phyloP scores from a whole-genome alignment of 1,140 invertebrate genomes.

The Platyura marginata region DNA sequence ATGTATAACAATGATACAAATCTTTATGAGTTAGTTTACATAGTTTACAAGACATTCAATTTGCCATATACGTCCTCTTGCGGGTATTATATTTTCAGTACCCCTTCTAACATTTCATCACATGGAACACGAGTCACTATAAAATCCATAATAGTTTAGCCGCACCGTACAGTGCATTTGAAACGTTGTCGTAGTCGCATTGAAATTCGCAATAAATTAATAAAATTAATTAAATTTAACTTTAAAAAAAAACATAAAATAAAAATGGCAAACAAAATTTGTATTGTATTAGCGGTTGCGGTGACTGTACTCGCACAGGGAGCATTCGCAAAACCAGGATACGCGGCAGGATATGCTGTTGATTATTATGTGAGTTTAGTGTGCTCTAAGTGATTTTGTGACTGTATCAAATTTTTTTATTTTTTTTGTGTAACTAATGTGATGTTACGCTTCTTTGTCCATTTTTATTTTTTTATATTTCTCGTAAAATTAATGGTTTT shows the following conservation, averaged over 20 bases:
- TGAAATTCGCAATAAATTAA: too few relatives aligned
- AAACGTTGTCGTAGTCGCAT: too few relatives aligned
- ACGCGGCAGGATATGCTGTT: constrained; percentile 16
- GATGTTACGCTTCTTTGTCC: too few relatives aligned
- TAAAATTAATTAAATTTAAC: not conserved
- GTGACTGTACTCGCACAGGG: constrained; percentile 14
- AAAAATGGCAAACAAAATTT: constrained; percentile 19
- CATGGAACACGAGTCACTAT: not conserved
- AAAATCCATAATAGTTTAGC: not conserved
- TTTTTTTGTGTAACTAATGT: too few relatives aligned
- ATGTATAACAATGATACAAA: too few relatives aligned
- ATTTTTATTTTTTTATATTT: too few relatives aligned
- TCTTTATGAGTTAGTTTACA: too few relatives aligned
- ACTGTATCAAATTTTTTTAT: too few relatives aligned
- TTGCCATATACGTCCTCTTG: not conserved
- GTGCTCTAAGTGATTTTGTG: too few relatives aligned
- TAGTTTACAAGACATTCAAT: not conserved
- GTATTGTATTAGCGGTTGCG: constrained; percentile 13
- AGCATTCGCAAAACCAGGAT: constrained; percentile 14
- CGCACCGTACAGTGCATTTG: not conserved
- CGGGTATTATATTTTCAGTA: not conserved
- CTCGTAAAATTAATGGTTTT: too few relatives aligned
- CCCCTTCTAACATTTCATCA: not conserved
- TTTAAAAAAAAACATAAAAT: constrained; percentile 4
- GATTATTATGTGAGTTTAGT: constrained; percentile 25